These are phyloP conservation scores for Amblyopsis hoosieri DNA, from an alignment of 2,797 vertebrate species.

Conservation along the genomic window DNA sequence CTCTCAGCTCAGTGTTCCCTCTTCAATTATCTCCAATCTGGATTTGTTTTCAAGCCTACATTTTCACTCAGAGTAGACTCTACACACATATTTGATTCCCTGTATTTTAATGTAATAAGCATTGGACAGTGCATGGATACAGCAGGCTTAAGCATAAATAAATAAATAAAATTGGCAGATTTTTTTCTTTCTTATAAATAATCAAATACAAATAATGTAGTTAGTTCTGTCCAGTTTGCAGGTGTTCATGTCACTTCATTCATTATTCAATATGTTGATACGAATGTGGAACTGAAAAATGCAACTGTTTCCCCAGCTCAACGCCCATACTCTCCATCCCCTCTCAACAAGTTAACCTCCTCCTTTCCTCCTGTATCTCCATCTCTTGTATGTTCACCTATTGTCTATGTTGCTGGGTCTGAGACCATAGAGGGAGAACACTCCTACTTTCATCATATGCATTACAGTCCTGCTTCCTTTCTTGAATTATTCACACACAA, in stretches of 20 bases:
- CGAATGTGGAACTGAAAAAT: slow-evolving; percentile 41
- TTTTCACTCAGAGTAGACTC: too few relatives aligned
- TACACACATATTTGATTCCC: too few relatives aligned
- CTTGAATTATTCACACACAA: neutral
- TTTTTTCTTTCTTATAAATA: slow-evolving; percentile 60
- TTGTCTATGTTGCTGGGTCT: neutral
- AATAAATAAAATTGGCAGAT: slow-evolving; percentile 9
- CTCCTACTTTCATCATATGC: neutral
- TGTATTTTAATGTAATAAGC: too few relatives aligned
- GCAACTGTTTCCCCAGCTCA: neutral
- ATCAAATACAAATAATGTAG: slow-evolving; percentile 9
- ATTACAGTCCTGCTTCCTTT: neutral
- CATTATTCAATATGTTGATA: slow-evolving; percentile 57
- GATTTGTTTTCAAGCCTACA: neutral
- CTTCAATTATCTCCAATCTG: neutral
- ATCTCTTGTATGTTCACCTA: neutral
- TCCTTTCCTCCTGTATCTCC: slow-evolving; percentile 3
- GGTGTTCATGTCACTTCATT: slow-evolving; percentile 57
- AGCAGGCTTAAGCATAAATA: slow-evolving; percentile 3
- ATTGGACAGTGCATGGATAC: too few relatives aligned
- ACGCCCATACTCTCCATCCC: too few relatives aligned
- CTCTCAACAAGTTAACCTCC: slow-evolving; percentile 17
- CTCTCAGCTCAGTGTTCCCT: neutral
- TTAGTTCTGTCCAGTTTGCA: slow-evolving; percentile 60
- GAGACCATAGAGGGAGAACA: neutral